Evolutionary conservation across 2,888 invertebrate species (phyloP), one percentile per base, ranked within the genome.

Genomic region (Nebria salina): DNA sequence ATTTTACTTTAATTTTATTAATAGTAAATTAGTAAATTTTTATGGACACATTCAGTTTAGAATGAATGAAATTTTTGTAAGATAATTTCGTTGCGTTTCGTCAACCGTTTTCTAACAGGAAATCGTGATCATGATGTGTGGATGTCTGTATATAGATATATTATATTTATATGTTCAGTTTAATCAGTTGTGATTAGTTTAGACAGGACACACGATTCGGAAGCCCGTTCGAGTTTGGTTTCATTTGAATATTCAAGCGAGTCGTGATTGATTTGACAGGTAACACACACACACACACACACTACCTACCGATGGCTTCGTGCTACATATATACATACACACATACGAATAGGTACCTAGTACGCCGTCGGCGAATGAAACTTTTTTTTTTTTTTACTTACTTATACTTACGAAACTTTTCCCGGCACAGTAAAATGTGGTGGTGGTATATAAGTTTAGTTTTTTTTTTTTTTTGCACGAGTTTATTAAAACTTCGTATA

Each of bases 211-310:
- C 70, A 70, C 70, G 70, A 70, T 70, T 70, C 70, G 70, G 70
- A 70, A 70, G 70, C 70, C 70, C 20, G 25, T 11, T 25, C 20
- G 70, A 25, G 70, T 70, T 70, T 34, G 34, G 70, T 70, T 15
- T 70, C 70, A 70, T 70, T 70, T 70, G 70, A 70, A 70, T 70
- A 70, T 70, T 25, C 34, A 70, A 70, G 70, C 34, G 25, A 34
- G 70, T 34, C 34, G 70, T 70, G 70, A 70, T 70, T 70, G 70
- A 70, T 70, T 70, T 70, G 70, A 70, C 70, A 70, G 70, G 70
- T 70, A 70, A 54, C 54, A 54, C 43, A 43, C 43, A 43, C 43
- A 43, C 43, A 43, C 43, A 43, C 13, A 13, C 70, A 70, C 25
- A 70, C 34, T 70, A 34, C 54, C 70, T 70, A 70, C 70, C 70